A percentile compares a stretch with the other conserved stretches of the same genome.
Conservation (phyloP, 1,140 invertebrate species). For the Euglossa dilemma region DNA sequence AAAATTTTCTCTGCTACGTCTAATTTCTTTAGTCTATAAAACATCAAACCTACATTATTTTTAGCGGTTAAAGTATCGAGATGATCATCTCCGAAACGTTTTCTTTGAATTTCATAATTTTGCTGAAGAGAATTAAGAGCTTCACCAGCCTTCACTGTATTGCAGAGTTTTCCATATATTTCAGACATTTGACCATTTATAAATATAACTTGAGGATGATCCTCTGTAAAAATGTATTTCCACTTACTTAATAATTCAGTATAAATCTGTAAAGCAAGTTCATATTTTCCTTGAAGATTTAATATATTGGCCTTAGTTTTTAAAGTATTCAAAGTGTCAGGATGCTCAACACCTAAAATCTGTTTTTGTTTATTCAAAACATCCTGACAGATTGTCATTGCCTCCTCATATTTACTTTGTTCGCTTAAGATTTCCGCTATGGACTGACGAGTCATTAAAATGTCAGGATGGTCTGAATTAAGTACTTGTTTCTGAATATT, state of each 20-base stretch:
- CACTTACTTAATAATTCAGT: slow-evolving; percentile 46
- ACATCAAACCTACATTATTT: neutral
- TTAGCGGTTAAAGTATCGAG: too few relatives aligned
- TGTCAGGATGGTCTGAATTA: neutral
- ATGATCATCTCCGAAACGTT: too few relatives aligned
- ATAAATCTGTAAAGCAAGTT: slow-evolving; percentile 47
- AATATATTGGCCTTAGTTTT: neutral
- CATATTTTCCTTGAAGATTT: neutral
- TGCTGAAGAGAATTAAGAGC: too few relatives aligned
- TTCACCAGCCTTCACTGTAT: too few relatives aligned
- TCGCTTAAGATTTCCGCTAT: neutral
- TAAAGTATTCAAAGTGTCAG: neutral
- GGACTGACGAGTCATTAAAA: neutral
- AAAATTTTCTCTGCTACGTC: neutral
- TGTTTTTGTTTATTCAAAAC: neutral
- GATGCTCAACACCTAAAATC: neutral
- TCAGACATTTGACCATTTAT: too few relatives aligned
- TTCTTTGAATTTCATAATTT: too few relatives aligned
- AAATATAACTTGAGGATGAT: neutral
- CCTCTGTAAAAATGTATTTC: slow-evolving; percentile 23
- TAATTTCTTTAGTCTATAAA: neutral
- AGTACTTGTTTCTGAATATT: neutral
- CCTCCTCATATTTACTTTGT: neutral
- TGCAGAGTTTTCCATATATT: too few relatives aligned
- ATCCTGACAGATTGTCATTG: neutral